Evolutionary conservation across 2,888 invertebrate species (phyloP).

Genomic region (Epicampocera succincta): DNA sequence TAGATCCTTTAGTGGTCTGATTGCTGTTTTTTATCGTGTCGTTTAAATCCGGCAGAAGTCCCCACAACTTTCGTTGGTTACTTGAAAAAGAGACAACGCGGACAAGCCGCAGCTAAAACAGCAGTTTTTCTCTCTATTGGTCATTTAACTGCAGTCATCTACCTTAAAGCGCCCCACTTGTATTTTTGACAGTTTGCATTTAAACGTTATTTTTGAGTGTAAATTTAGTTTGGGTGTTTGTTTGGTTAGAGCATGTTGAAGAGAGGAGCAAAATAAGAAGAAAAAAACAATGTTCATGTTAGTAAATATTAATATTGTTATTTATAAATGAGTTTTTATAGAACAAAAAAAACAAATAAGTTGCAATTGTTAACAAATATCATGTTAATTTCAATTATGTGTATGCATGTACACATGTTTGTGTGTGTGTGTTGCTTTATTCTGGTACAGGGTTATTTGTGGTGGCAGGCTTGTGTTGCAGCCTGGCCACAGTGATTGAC

Average conservation of each 20-base stretch:
- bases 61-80: constrained; percentile 27
- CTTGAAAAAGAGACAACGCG: constrained; percentile 49
- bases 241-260: constrained; percentile 74
- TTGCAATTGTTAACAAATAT: constrained; percentile 25
- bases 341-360: constrained; percentile 1
- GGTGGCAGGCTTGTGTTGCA: too few relatives aligned
- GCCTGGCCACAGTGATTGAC: too few relatives aligned
- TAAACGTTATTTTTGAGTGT: constrained; percentile 33
- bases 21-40: constrained; percentile 4
- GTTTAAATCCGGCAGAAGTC: constrained; percentile 22
- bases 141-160: constrained; percentile 72
- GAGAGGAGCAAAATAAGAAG: constrained; percentile 74
- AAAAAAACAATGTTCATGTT: constrained; percentile 74
- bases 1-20: constrained; percentile 33
- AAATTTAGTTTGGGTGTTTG: constrained; percentile 67
- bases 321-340: constrained; percentile 29
- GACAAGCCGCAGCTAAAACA: constrained; percentile 49
- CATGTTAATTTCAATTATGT: constrained; percentile 16
- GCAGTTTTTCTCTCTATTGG: constrained; percentile 38
- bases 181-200: constrained; percentile 33
- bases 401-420: constrained; percentile 11
- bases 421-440: too few relatives aligned
- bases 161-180: constrained; percentile 75
- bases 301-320: constrained; percentile 71
- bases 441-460: too few relatives aligned